phyloP scores from a whole-genome alignment of 2,888 invertebrate genomes.

The Macrophya annulata region DNA sequence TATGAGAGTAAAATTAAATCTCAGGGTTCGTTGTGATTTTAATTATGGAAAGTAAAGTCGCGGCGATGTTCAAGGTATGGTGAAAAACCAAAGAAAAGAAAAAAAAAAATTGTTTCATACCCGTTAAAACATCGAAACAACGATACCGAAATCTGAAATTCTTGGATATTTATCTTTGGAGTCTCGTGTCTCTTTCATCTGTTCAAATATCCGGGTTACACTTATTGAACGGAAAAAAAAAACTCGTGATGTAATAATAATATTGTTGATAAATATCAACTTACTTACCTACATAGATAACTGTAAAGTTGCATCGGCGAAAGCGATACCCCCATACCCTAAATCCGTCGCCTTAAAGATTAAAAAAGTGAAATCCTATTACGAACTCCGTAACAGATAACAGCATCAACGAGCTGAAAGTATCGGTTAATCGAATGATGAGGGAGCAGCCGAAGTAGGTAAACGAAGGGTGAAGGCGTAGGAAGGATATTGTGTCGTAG shows the following conservation, averaged over 20 bases:
- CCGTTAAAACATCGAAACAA: neutral
- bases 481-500: constrained; percentile 24
- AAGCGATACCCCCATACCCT: constrained; percentile 15
- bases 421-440: constrained; percentile 50
- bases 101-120: neutral
- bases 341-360: neutral
- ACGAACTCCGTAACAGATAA: constrained; percentile 38
- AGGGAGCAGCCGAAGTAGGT: constrained; percentile 31
- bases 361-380: constrained; percentile 40
- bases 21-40: constrained; percentile 70
- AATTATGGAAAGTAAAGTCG: constrained; percentile 71
- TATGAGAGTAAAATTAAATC: constrained; percentile 74
- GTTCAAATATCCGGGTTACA: neutral
- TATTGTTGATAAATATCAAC: neutral
- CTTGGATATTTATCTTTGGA: neutral
- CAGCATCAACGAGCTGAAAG: constrained; percentile 43
- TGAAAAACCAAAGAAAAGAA: neutral
- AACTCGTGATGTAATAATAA: neutral
- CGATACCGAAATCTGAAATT: neutral
- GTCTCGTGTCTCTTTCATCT: neutral
- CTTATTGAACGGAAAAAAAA: neutral
- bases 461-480: constrained; percentile 50
- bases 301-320: neutral
- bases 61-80: neutral
- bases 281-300: constrained; percentile 1